Percentiles rank a stretch among this genome's conserved stretches.
Evolutionary conservation across 2,797 vertebrate species (phyloP).

Genomic region (Xenopus petersii): DNA sequence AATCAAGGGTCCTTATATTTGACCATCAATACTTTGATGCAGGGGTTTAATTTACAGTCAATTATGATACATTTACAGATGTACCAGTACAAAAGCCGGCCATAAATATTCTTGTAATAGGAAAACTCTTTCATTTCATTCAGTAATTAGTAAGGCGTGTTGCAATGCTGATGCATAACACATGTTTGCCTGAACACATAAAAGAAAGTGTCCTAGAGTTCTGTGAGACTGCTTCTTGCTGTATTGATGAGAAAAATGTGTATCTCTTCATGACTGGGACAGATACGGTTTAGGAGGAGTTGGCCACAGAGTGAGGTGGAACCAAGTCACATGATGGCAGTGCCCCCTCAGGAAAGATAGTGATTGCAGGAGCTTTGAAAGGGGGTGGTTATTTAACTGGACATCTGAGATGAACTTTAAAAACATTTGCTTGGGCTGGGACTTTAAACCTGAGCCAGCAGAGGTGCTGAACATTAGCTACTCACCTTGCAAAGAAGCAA

Average conservation of each 20-base stretch:
- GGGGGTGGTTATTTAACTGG: not conserved
- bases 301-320: not conserved
- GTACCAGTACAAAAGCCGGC: no score
- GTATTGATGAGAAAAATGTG: constrained; percentile 36
- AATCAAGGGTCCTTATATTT: no score
- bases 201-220: not conserved
- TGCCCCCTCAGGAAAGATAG: not conserved
- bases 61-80: no score
- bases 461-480: constrained; percentile 4
- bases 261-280: not conserved
- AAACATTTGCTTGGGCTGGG: constrained; percentile 2
- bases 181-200: constrained; percentile 20
- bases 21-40: no score
- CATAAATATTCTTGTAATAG: no score
- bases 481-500: not conserved
- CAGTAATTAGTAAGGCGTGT: not conserved
- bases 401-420: constrained; percentile 12
- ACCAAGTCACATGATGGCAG: constrained; percentile 27
- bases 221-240: constrained; percentile 2
- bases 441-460: constrained; percentile 4
- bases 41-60: no score
- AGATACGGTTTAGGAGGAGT: constrained; percentile 18
- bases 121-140: not conserved
- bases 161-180: constrained; percentile 8
- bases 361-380: constrained; percentile 9